phyloP scores from a whole-genome alignment of 92 coral and sea anemone species.

The Galaxea fascicularis region DNA sequence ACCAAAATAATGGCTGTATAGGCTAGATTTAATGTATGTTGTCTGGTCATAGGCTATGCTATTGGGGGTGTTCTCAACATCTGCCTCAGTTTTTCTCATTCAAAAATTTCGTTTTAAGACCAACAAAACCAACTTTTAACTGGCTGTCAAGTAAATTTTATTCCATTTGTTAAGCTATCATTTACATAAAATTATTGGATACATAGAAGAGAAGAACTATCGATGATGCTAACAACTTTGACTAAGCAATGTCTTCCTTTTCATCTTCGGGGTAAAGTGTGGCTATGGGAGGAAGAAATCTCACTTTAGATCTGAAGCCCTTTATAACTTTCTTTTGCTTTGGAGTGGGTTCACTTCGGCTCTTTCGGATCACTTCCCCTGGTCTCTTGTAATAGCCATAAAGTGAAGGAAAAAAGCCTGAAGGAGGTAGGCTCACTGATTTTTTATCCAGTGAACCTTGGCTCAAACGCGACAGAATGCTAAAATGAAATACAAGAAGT shows the following conservation, averaged over 20 bases:
- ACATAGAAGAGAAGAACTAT: too few species aligned
- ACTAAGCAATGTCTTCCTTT: slow-evolving; percentile 11
- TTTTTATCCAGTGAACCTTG: slow-evolving; percentile 40
- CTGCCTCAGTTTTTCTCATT: too few species aligned
- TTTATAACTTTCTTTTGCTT: slow-evolving; percentile 30
- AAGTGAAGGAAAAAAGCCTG: slow-evolving; percentile 49
- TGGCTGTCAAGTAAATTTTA: too few species aligned
- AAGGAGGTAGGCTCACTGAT: slow-evolving; percentile 69
- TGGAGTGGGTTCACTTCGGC: slow-evolving; percentile 70
- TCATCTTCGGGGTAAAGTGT: slow-evolving; percentile 80
- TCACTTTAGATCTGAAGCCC: slow-evolving; percentile 43
- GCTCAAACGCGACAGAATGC: slow-evolving; percentile 53
- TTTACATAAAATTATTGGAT: too few species aligned
- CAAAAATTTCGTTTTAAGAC: too few species aligned
- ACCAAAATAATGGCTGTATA: not conserved
- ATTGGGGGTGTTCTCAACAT: too few species aligned
- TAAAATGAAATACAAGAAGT: not conserved
- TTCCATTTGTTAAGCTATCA: too few species aligned
- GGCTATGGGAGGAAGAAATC: slow-evolving; percentile 90
- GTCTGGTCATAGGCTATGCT: too few species aligned
- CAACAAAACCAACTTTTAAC: too few species aligned
- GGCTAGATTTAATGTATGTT: too few species aligned
- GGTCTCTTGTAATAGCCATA: slow-evolving; percentile 37
- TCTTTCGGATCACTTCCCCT: slow-evolving; percentile 33
- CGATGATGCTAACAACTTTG: too few species aligned